Conservation (phyloP, 2,797 vertebrate species). For the Myotis planiceps region DNA sequence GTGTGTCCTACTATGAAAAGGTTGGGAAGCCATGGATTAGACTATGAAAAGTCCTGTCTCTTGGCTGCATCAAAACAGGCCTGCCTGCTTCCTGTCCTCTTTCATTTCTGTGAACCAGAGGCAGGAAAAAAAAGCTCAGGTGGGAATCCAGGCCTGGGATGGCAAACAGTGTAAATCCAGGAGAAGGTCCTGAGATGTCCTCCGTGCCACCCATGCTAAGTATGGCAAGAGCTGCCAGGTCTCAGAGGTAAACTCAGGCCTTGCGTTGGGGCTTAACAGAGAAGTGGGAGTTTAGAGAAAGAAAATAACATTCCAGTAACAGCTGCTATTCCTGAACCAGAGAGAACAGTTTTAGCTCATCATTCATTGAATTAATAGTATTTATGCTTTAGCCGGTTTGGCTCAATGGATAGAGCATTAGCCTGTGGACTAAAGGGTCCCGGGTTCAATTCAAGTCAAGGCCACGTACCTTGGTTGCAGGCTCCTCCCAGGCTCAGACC, state of each 20-base stretch:
- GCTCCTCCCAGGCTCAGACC: too few species aligned
- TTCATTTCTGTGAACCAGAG: not conserved
- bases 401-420: too few species aligned
- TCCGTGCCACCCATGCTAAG: not conserved
- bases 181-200: not conserved
- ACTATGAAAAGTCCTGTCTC: not conserved
- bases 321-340: conserved; percentile 36
- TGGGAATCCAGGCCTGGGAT: not conserved
- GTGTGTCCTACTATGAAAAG: not conserved
- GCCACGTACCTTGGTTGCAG: too few species aligned
- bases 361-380: conserved; percentile 27
- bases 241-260: not conserved
- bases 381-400: too few species aligned
- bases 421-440: too few species aligned
- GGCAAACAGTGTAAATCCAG: not conserved
- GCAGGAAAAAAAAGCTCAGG: not conserved
- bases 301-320: not conserved
- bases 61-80: not conserved
- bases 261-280: not conserved
- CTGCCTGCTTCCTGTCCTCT: not conserved
- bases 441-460: too few species aligned
- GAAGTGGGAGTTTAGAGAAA: not conserved
- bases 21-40: not conserved
- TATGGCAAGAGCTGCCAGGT: not conserved
- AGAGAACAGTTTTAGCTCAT: not conserved